Base-by-base conservation (phyloP, 2,113 vertebrate species). In the Laticauda laticaudata region DNA sequence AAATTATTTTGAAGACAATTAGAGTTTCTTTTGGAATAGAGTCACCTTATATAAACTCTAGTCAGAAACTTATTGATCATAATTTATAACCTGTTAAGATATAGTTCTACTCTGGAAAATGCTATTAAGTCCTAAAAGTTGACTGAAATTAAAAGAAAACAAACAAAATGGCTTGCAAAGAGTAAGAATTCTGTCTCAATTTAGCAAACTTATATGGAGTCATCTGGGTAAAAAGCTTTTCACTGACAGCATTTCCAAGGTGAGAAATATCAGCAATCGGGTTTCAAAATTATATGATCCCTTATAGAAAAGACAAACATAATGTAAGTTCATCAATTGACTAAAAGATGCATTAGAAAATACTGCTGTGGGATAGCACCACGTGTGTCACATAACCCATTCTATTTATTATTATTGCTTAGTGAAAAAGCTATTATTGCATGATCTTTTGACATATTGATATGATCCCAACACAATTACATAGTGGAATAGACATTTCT, bases 1-100 rank as follows among this genome's bases (percentile, higher is more conserved):
- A 95, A 95, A 90, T 90, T 55, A 95, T 6, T 54, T 95, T 93
- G 56, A 23, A 92, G 93, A 18, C 14, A 92, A 55, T 90, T 91
- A 85, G 54, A 93, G 55, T 26, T 64, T 43, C 55, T 51, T 48
- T 11, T 91, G 93, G 48, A 29, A 92, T 75, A 93, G 0, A 81
- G 64, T 86, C 24, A 92, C 34, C 29, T 56, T 85, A 20, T 15
- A 85, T 61, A 92, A 91, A 93, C 39, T 55, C 90, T 10, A 54
- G 29, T 81, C 34, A 93, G 92, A 91, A 94, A 34, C 21, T 1
- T 89, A 93, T 43, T 26, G 81, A 92, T 93, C 92, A 39, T 89
- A 59, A 93, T 54, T 94, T 91, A 93, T 7, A 94, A 90, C 91
- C 87, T 85, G 92, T 86, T 64, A 92, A 95, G 93, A 89, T 55